These are phyloP conservation scores for Zosterops pallidus DNA, from an alignment of 2,113 vertebrate genomes.

Conservation along the genomic window DNA sequence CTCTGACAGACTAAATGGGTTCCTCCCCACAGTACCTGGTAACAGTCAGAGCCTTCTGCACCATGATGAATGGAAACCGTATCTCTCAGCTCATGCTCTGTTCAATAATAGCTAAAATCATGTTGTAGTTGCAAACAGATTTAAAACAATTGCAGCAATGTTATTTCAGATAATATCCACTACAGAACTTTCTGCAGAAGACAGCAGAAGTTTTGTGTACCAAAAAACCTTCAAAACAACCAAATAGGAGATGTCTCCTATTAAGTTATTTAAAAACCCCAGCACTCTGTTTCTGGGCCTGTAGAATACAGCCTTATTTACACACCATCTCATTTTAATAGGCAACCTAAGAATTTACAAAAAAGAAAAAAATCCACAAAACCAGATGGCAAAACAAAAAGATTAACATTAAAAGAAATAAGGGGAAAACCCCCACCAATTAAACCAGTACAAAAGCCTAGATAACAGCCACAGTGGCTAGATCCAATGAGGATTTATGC, in stretches of 20 bases:
- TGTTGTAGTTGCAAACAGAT: neutral
- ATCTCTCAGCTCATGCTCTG: neutral
- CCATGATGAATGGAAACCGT: neutral
- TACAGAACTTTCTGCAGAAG: neutral
- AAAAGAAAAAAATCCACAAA: neutral
- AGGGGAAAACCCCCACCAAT: rapidly evolving
- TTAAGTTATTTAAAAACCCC: neutral
- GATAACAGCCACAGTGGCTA: neutral
- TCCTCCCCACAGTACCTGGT: neutral
- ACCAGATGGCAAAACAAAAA: constrained; percentile 34
- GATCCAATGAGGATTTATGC: neutral
- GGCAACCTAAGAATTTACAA: neutral
- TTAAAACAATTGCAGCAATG: neutral
- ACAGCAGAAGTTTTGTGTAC: neutral
- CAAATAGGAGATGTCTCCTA: neutral
- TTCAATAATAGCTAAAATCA: neutral
- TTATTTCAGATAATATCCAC: neutral
- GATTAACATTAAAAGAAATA: neutral
- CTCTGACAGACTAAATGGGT: neutral
- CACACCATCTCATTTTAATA: neutral
- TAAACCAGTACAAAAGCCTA: neutral
- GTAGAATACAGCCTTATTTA: neutral
- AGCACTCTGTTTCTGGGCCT: neutral
- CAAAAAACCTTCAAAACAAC: neutral
- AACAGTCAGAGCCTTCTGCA: neutral